Conservation (phyloP, 2,797 vertebrate genomes). For the Octomys mimax region DNA sequence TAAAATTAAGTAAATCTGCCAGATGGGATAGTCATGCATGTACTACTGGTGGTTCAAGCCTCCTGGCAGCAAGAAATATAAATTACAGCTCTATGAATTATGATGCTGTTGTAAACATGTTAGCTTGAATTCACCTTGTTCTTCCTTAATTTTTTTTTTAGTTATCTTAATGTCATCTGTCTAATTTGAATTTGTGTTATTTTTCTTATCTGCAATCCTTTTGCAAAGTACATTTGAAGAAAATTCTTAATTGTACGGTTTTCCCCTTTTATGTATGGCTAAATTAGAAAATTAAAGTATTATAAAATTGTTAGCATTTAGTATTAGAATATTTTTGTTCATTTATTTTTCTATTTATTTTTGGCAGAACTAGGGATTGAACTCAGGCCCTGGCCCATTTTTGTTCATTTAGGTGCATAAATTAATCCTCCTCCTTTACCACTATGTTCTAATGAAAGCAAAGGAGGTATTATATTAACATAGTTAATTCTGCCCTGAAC, state of each 20-base stretch:
- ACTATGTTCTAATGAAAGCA: slow-evolving; percentile 22
- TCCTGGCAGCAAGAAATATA: background rate
- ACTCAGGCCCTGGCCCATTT: background rate
- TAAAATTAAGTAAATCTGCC: background rate
- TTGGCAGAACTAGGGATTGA: no score
- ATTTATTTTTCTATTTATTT: slow-evolving; percentile 23
- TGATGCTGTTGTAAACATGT: background rate
- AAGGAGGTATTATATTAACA: slow-evolving; percentile 44
- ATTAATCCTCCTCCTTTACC: slow-evolving; percentile 1
- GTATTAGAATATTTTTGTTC: slow-evolving; percentile 42
- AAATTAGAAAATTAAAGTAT: slow-evolving; percentile 65
- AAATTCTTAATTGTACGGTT: slow-evolving; percentile 30
- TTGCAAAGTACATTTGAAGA: slow-evolving; percentile 47
- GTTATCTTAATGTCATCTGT: slow-evolving; percentile 31
- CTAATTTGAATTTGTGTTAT: slow-evolving; percentile 39
- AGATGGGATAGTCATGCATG: background rate
- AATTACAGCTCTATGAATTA: background rate
- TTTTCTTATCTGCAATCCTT: slow-evolving; percentile 6
- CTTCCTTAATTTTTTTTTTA: slow-evolving; percentile 50
- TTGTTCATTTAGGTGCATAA: slow-evolving; percentile 34
- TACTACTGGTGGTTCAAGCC: background rate
- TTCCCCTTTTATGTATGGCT: slow-evolving; percentile 30
- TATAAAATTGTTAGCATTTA: slow-evolving; percentile 8
- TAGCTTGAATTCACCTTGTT: slow-evolving; percentile 20
- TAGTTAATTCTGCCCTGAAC: slow-evolving; percentile 47